phyloP scores from a whole-genome alignment of 2,113 vertebrate genomes.

The Brienomyrus brachyistius region DNA sequence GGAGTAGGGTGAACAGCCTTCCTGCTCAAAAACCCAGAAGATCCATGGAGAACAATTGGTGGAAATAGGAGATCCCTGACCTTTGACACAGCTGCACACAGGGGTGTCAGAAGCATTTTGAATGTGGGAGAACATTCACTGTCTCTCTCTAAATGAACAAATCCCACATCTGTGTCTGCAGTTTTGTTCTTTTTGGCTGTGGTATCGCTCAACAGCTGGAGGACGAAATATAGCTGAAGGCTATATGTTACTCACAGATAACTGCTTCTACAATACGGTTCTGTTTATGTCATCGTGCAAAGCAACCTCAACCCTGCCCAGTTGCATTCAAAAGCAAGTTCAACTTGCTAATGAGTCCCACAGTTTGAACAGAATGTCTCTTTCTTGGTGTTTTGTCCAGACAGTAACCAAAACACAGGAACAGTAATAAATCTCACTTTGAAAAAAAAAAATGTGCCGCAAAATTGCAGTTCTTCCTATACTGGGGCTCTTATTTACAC shows the following conservation, averaged over 20 bases:
- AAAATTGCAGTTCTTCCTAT: not conserved
- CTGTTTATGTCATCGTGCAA: not conserved
- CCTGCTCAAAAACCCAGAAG: conserved; percentile 37
- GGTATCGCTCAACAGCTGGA: conserved; percentile 18
- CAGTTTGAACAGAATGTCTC: not conserved
- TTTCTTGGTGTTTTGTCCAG: not conserved
- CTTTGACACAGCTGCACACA: conserved; percentile 33
- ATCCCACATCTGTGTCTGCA: conserved; percentile 25
- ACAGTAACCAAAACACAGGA: not conserved
- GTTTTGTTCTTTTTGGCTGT: not conserved
- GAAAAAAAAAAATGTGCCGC: not conserved
- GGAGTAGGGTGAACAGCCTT: not conserved
- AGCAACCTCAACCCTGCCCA: not conserved
- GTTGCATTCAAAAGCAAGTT: not conserved
- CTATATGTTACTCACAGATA: not conserved
- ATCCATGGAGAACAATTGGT: conserved; percentile 46
- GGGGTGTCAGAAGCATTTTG: too few species aligned
- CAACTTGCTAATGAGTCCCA: not conserved
- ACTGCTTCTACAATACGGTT: not conserved
- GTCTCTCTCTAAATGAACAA: conserved; percentile 17
- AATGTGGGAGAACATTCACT: not conserved
- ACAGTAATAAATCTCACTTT: not conserved
- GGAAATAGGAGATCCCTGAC: conserved; percentile 47
- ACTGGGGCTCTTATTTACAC: not conserved
- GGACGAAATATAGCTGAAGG: conserved; percentile 12